phyloP scores from a whole-genome alignment of 64 coral and sea anemone genomes.

The Montipora cactus region DNA sequence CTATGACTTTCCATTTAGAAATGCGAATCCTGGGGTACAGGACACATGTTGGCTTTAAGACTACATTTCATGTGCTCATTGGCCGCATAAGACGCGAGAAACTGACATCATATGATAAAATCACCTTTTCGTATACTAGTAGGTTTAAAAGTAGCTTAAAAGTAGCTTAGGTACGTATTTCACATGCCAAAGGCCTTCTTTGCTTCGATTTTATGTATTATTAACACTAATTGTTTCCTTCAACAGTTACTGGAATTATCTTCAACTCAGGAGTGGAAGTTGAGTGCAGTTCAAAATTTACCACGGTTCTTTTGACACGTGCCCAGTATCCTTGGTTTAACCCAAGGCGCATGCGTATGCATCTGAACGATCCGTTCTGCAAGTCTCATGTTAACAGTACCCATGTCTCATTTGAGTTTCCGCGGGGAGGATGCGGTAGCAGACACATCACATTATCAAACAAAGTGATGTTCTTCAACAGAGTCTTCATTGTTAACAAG shows the following conservation, averaged over 20 bases:
- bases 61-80: too few species aligned
- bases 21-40: too few species aligned
- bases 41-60: too few species aligned
- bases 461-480: slow-evolving; percentile 10
- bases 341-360: slow-evolving; percentile 9
- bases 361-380: slow-evolving; percentile 28
- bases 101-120: too few species aligned
- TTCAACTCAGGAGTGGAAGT: neutral
- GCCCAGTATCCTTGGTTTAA: slow-evolving; percentile 9
- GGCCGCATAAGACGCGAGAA: too few species aligned
- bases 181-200: too few species aligned
- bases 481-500: slow-evolving; percentile 13
- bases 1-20: too few species aligned
- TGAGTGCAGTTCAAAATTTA: slow-evolving; percentile 1
- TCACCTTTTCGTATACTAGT: too few species aligned
- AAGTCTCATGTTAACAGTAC: neutral
- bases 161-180: too few species aligned
- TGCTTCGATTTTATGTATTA: neutral
- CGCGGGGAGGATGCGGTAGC: slow-evolving; percentile 20
- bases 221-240: neutral
- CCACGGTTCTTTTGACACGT: neutral
- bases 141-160: too few species aligned
- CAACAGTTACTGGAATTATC: neutral
- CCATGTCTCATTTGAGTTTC: slow-evolving; percentile 25
- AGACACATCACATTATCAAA: slow-evolving; percentile 17